Conservation (phyloP, 2,797 vertebrate species). For the Melanotaenia pygmaea region DNA sequence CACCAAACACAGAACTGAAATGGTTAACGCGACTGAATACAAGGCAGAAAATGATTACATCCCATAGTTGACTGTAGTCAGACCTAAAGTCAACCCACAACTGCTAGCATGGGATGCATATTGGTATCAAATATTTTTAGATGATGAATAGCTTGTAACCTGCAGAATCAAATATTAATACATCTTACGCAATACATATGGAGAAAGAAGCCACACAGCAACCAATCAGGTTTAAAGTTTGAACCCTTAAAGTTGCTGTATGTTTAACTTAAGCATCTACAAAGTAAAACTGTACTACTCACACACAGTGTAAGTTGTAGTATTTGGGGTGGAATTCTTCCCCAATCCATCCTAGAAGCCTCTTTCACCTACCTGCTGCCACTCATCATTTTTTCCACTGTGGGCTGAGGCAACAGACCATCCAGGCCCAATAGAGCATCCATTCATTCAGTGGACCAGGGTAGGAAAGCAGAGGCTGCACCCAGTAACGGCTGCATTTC, state of each 20-base stretch:
- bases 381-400: conserved; percentile 78
- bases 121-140: too few species aligned
- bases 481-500: conserved; percentile 47
- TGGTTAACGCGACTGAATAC: too few species aligned
- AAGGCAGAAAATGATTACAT: too few species aligned
- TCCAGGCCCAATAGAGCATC: conserved; percentile 71
- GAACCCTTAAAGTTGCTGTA: conserved; percentile 11
- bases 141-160: too few species aligned
- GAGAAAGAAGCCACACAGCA: neutral
- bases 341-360: conserved; percentile 41
- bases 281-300: conserved; percentile 12
- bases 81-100: too few species aligned
- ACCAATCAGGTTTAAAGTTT: conserved; percentile 1
- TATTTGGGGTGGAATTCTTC: conserved; percentile 40
- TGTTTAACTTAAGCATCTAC: conserved; percentile 14
- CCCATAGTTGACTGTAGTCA: too few species aligned
- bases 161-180: neutral
- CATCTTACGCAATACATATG: neutral
- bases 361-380: conserved; percentile 73
- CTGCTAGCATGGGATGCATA: too few species aligned
- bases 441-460: conserved; percentile 72
- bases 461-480: conserved; percentile 52
- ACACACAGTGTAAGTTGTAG: conserved; percentile 26
- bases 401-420: conserved; percentile 65
- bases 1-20: too few species aligned